Evolutionary conservation across 2,888 invertebrate species (phyloP).

Genomic region (Cheilosia scutellata): DNA sequence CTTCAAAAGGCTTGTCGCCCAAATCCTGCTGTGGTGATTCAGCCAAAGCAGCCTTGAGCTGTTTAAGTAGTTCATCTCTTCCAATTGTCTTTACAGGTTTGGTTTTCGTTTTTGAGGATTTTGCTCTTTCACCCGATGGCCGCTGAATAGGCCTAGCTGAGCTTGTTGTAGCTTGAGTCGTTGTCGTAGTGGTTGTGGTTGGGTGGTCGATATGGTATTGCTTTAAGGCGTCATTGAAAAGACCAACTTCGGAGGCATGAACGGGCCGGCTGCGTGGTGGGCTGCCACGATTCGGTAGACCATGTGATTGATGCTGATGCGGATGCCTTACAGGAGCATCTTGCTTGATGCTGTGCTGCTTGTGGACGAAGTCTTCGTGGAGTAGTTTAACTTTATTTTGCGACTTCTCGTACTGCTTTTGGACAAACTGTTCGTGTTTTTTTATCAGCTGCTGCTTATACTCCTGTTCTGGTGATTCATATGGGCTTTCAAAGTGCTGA

Average conservation of each 20-base stretch:
- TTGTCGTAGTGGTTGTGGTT: conserved; percentile 88
- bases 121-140: conserved; percentile 84
- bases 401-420: conserved; percentile 91
- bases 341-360: conserved; percentile 88
- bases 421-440: conserved; percentile 90
- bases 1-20: conserved; percentile 88
- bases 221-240: conserved; percentile 88
- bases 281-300: conserved; percentile 79
- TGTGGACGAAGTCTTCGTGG: conserved; percentile 89
- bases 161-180: conserved; percentile 85
- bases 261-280: conserved; percentile 83
- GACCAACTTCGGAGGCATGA: conserved; percentile 87
- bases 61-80: conserved; percentile 90
- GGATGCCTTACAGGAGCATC: conserved; percentile 83
- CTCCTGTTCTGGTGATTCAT: conserved; percentile 85
- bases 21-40: conserved; percentile 88
- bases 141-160: conserved; percentile 85
- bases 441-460: conserved; percentile 90
- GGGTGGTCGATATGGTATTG: conserved; percentile 89
- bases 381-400: conserved; percentile 90
- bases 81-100: conserved; percentile 86
- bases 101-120: conserved; percentile 77
- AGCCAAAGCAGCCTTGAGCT: conserved; percentile 89
- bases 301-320: conserved; percentile 81
- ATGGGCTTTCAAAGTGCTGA: conserved; percentile 48